Evolutionary conservation across 2,888 invertebrate species (phyloP), one percentile per base, ranked within the genome.

Genomic region (Ornithoptera priamus): DNA sequence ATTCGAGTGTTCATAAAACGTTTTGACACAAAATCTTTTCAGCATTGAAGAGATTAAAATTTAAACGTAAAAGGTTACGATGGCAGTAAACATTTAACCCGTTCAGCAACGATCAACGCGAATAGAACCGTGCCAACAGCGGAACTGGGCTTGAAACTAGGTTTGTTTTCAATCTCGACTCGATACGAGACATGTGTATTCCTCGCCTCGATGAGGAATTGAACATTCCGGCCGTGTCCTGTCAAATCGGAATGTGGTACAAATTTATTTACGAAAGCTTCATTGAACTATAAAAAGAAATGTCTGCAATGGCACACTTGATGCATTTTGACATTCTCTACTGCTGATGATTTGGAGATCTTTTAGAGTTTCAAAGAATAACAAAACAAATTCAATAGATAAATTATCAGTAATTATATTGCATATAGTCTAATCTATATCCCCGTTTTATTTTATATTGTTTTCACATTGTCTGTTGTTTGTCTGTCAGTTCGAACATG

Each of bases 141-240:
- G 70, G 66, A 67, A 67, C 63, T 64, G 59, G 60, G 42, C 20
- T 46, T 57, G 53, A 64, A 70, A 70, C 70, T 65, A 65, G 70
- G 67, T 65, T 70, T 70, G 70, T 67, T 70, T 70, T 64, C 64
- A 64, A 61, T 67, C 57, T 46, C 67, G 64, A 4, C 24, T 46
- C 67, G 63, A 24, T 22, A 53, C 42, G 63, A 67, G 67, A 70
- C 62, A 66, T 53, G 63, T 30, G 50, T 70, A 66, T 66, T 62
- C 57, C 62, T 12, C 53, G 24, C 66, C 39, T 20, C 58, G 36
- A n/a, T 46, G 61, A 69, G 63, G 70, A 70, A 70, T 67, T 70
- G 58, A 66, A 70, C 62, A 70, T 63, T 70, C 59, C 59, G n/a
- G 22, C 20, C 39, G 46, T 56, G 64, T 64, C 64, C 50, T 42